Base-by-base conservation (phyloP, 2,888 invertebrate species). In the Eupeodes luniger region DNA sequence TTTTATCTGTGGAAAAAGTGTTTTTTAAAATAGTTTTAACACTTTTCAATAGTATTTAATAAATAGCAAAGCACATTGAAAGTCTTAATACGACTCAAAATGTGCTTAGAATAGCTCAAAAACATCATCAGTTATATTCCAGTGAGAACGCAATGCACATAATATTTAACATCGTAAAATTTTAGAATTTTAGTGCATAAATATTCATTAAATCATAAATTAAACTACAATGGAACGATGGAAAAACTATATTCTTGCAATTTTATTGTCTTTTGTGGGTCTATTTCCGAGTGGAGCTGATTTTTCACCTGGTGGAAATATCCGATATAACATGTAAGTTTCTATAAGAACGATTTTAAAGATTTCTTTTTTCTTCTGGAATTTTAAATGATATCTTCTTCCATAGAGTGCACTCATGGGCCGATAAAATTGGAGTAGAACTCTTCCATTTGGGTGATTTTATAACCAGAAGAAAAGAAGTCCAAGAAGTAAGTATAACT, bases 351-450 rank as follows among this genome's bases (percentile, higher is more conserved):
- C 11, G 19, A 47, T 27, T 16, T 57, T 47, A n/a, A 36, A 27
- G 44, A 5, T 75, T 40, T 40, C 0, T 75, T 75, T 5, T 75
- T 75, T 75, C 16, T 75, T 75, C 16, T 12, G 5, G 19, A 9
- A 53, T 47, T 64, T 34, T 70, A 47, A 86, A 34, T n/a, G 14
- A 79, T 82, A 80, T 91, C 62, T 77, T 59, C 57, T 83, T 92
- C 91, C 89, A n/a, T n/a, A 97, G 97, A 91, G 97, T 96, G 77
- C 96, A 96, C 93, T 95, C 96, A 92, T 97, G 97, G 97, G 97
- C 97, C 44, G 96, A 96, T 92, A 97, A 97, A 93, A 94, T 97
- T 89, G 97, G 97, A 72, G 96, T 96, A 91, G 97, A 97, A 93
- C 93, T 97, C 90, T 96, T 96, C 94, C 96, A 96, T 92, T 95